phyloP scores from a whole-genome alignment of 2,113 vertebrate species.

The Zeus faber region DNA sequence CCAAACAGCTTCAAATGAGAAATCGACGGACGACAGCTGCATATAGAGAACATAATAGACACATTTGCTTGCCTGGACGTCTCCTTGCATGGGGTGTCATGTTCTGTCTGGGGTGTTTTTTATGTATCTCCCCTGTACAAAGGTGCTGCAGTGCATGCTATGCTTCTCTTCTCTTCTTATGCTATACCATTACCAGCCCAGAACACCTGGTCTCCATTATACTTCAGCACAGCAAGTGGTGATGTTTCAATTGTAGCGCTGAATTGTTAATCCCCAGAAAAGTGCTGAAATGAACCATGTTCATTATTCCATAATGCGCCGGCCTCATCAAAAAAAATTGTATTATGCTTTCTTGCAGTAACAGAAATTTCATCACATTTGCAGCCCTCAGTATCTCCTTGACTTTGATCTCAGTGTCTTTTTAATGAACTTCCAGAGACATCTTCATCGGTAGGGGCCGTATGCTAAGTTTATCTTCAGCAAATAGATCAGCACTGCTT shows the following conservation, averaged over 20 bases:
- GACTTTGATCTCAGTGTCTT: conserved; percentile 70
- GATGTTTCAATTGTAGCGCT: too few species aligned
- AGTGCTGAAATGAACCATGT: conserved; percentile 62
- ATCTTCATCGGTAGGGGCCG: conserved; percentile 61
- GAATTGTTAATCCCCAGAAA: conserved; percentile 68
- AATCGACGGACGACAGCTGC: conserved; percentile 59
- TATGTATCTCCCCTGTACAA: conserved; percentile 27
- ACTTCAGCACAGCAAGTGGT: too few species aligned
- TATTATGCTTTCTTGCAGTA: conserved; percentile 49
- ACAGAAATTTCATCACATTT: conserved; percentile 67
- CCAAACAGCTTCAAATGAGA: conserved; percentile 70
- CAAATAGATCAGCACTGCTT: conserved; percentile 68
- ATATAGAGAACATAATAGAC: conserved; percentile 50
- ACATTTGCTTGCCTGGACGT: conserved; percentile 31
- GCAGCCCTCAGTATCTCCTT: conserved; percentile 42
- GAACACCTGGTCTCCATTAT: conserved; percentile 24
- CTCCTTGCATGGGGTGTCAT: conserved; percentile 42
- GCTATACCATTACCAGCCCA: conserved; percentile 6
- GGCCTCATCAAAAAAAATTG: conserved; percentile 57
- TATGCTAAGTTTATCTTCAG: conserved; percentile 73
- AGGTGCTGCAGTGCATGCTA: too few species aligned
- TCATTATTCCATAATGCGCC: conserved; percentile 60
- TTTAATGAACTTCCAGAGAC: conserved; percentile 70
- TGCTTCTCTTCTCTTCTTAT: too few species aligned
- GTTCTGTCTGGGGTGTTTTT: conserved; percentile 22